Percentiles rank a stretch among this genome's conserved stretches.
These are phyloP conservation scores for Helarctos malayanus DNA, from an alignment of 2,797 vertebrate species.

Conservation along the genomic window DNA sequence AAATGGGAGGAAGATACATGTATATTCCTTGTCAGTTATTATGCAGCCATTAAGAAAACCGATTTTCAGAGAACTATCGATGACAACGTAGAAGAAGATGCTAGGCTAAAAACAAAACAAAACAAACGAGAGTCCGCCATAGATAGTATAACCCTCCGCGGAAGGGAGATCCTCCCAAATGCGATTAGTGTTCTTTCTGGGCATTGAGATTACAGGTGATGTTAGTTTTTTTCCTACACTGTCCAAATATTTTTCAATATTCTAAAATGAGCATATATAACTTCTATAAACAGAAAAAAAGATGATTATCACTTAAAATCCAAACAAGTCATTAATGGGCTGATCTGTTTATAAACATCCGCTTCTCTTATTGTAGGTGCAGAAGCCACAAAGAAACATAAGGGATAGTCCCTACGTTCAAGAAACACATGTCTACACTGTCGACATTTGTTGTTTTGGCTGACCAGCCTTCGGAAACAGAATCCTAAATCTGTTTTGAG, in stretches of 20 bases:
- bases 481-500: neutral
- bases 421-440: neutral
- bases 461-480: neutral
- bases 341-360: neutral
- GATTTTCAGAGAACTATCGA: neutral
- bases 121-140: neutral
- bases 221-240: constrained; percentile 6
- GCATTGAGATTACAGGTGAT: neutral
- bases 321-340: neutral
- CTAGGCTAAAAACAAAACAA: neutral
- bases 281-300: neutral
- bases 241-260: neutral
- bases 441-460: neutral
- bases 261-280: neutral
- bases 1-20: neutral
- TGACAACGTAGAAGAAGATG: neutral
- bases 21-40: neutral
- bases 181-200: neutral
- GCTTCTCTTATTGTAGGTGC: neutral
- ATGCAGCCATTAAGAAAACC: neutral
- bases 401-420: neutral
- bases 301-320: neutral
- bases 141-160: neutral
- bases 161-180: neutral
- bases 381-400: neutral